Conservation (phyloP, 2,113 vertebrate genomes). For the Corythaixoides concolor region DNA sequence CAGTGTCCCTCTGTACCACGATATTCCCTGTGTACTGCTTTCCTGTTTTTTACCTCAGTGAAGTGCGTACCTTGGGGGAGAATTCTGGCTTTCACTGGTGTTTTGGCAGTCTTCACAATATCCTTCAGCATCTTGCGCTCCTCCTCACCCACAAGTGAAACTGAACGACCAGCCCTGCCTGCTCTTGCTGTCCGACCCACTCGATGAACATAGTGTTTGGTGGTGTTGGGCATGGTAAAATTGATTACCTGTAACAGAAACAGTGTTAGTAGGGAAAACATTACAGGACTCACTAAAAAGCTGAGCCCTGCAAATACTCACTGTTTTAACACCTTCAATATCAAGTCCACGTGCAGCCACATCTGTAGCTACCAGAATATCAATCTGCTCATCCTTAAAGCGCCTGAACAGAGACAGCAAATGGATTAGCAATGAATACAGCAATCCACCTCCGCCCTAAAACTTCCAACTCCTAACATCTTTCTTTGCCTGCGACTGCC, state of each 20-base stretch:
- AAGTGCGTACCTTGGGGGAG: conserved; percentile 85
- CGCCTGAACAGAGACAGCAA: conserved; percentile 75
- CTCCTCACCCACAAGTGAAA: conserved; percentile 93
- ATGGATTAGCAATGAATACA: not conserved
- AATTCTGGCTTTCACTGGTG: conserved; percentile 89
- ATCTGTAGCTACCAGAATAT: conserved; percentile 95
- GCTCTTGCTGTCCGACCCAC: conserved; percentile 94
- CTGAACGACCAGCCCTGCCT: conserved; percentile 88
- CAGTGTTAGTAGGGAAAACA: not conserved
- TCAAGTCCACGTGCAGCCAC: conserved; percentile 95
- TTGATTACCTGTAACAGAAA: conserved; percentile 87
- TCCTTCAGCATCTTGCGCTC: conserved; percentile 96
- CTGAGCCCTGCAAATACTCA: conserved; percentile 60
- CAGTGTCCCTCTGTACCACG: fast-evolving
- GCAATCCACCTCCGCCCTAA: not conserved
- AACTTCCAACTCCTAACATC: not conserved
- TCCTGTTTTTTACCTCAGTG: not conserved
- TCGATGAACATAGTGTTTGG: conserved; percentile 95
- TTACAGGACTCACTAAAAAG: not conserved
- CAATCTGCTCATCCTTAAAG: conserved; percentile 98
- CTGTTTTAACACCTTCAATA: conserved; percentile 96
- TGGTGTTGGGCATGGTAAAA: conserved; percentile 97
- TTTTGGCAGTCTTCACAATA: conserved; percentile 89
- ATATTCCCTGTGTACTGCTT: not conserved
- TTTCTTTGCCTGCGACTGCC: too few species aligned